Evolutionary conservation across 2,113 vertebrate species (phyloP).

Genomic region (Calypte anna): DNA sequence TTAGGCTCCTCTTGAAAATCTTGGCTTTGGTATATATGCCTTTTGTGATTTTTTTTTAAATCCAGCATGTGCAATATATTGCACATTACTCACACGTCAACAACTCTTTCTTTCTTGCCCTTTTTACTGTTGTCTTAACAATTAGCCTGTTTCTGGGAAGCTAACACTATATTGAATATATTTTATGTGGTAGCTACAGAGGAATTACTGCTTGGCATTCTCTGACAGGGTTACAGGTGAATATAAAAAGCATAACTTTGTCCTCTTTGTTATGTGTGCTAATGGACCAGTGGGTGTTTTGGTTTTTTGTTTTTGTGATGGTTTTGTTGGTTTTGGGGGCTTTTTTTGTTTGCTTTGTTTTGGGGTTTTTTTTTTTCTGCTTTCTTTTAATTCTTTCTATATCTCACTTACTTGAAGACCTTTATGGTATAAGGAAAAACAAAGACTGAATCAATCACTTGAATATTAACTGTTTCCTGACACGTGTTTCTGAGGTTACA

Average conservation of each 20-base stretch:
- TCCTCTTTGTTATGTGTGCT: neutral
- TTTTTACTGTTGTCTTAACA: conserved; percentile 26
- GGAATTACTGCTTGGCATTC: conserved; percentile 7
- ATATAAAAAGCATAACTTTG: neutral
- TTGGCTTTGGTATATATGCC: neutral
- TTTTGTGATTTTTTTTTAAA: neutral
- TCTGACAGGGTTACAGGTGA: conserved; percentile 7
- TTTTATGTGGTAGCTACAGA: neutral
- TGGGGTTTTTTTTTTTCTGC: no score
- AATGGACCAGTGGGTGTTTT: neutral
- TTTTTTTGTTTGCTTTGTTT: no score
- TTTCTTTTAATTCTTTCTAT: neutral
- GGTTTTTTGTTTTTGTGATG: no score
- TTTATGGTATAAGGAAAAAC: neutral
- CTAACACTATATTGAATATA: neutral
- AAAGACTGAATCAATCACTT: neutral
- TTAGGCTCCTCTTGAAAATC: neutral
- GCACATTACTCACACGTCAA: neutral
- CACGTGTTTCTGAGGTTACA: neutral
- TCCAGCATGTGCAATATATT: neutral
- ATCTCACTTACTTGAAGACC: neutral
- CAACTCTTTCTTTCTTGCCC: neutral
- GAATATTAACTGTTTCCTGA: neutral
- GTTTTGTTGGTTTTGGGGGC: no score
- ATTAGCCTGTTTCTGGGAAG: conserved; percentile 27